A percentile compares a stretch with the other conserved stretches of the same genome.
phyloP scores from a whole-genome alignment of 2,888 invertebrate genomes.

The Yponomeuta cagnagella region DNA sequence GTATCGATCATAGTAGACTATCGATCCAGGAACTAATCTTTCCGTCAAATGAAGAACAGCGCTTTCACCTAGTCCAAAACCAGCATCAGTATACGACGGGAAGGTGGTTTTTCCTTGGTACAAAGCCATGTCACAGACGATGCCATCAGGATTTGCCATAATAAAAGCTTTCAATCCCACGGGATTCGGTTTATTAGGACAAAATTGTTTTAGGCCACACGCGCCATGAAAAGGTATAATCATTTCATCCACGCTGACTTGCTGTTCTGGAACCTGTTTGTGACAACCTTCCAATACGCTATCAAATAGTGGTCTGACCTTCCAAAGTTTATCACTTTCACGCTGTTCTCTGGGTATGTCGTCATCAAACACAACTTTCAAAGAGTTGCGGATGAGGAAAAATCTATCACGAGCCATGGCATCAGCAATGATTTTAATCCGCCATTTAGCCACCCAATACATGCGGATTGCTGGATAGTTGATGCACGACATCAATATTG shows the following conservation, averaged over 20 bases:
- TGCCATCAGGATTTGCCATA: too few relatives aligned
- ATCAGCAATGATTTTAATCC: background rate
- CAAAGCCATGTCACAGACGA: background rate
- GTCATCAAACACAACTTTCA: constrained; percentile 3
- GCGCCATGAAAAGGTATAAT: too few relatives aligned
- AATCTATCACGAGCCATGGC: constrained; percentile 2
- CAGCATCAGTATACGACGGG: constrained; percentile 1
- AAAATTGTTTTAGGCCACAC: too few relatives aligned
- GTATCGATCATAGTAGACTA: constrained; percentile 12
- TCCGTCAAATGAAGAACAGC: constrained; percentile 7
- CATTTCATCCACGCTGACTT: background rate
- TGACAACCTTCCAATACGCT: background rate
- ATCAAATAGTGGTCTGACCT: constrained; percentile 5
- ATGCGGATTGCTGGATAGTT: background rate
- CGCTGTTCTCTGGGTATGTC: background rate
- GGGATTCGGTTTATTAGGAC: too few relatives aligned
- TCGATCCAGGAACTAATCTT: constrained; percentile 13
- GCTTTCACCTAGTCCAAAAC: constrained; percentile 11
- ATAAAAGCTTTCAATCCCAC: too few relatives aligned
- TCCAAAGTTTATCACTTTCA: constrained; percentile 6
- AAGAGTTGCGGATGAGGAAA: background rate
- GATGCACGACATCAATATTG: constrained; percentile 1
- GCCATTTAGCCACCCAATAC: background rate
- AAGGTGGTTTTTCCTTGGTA: constrained; percentile 12
- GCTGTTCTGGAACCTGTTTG: background rate